Conservation (phyloP, 2,113 vertebrate species). For the Rallus limicola region DNA sequence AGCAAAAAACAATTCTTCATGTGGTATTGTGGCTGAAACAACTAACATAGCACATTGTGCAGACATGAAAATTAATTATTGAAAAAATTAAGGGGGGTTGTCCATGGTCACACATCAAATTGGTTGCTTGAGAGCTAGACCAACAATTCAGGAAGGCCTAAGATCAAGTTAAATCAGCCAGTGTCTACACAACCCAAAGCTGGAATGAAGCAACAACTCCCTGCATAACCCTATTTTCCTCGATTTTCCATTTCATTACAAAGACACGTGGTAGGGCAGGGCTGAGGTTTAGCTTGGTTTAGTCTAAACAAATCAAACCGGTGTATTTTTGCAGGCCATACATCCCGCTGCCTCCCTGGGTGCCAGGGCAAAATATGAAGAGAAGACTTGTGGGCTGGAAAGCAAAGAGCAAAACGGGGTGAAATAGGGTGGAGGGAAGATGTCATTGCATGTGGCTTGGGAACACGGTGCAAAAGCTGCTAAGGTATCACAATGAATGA, state of each 20-base stretch:
- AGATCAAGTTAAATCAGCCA: not conserved
- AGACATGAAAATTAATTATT: not conserved
- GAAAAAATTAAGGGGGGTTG: not conserved
- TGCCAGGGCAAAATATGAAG: not conserved
- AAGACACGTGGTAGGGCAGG: not conserved
- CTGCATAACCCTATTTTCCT: not conserved
- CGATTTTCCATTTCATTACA: not conserved
- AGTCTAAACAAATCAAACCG: not conserved
- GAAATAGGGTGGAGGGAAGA: not conserved
- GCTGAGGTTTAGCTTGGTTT: not conserved
- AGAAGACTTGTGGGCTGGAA: not conserved
- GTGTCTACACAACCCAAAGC: not conserved
- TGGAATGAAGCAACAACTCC: not conserved
- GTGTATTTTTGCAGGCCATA: not conserved
- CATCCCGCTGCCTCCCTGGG: not conserved
- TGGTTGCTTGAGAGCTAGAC: not conserved
- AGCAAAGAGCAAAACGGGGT: not conserved
- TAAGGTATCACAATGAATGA: not conserved
- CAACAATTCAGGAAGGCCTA: not conserved
- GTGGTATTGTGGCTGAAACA: not conserved
- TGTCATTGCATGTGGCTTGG: not conserved
- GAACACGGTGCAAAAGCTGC: not conserved
- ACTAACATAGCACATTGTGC: not conserved
- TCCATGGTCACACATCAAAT: not conserved
- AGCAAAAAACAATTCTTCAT: not conserved